phyloP scores from a whole-genome alignment of 2,888 invertebrate species.

The Candidula unifasciata region DNA sequence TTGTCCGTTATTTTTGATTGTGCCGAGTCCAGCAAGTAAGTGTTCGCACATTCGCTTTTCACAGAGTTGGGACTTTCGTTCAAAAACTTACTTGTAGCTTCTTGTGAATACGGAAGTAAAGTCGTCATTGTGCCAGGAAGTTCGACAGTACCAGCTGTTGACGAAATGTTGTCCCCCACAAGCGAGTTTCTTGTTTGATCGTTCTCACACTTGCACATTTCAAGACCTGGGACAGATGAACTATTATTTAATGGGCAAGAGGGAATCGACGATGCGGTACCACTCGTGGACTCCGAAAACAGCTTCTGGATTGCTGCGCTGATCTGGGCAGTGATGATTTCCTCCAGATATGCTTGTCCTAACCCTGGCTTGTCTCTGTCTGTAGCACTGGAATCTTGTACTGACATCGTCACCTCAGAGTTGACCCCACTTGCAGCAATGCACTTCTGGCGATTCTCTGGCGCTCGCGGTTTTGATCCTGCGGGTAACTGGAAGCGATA shows the following conservation, averaged over 20 bases:
- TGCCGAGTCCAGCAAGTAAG: not conserved
- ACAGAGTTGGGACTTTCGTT: not conserved
- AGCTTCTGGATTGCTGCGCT: slow-evolving; percentile 29
- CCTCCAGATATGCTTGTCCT: not conserved
- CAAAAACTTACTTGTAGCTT: not conserved
- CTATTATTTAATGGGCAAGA: too few relatives aligned
- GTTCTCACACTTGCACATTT: not conserved
- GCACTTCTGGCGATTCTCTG: not conserved
- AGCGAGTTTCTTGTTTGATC: not conserved
- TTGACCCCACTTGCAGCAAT: not conserved
- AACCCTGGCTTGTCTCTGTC: not conserved
- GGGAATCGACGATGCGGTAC: slow-evolving; percentile 2
- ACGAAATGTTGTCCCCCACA: not conserved
- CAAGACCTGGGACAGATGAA: too few relatives aligned
- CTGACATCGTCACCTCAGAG: not conserved
- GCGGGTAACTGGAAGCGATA: not conserved
- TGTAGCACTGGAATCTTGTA: not conserved
- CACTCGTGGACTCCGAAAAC: slow-evolving; percentile 10
- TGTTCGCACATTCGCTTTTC: not conserved
- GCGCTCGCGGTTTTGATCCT: not conserved
- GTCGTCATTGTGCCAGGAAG: too few relatives aligned
- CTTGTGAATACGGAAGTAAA: not conserved
- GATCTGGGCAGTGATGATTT: slow-evolving; percentile 2
- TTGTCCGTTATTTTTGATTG: not conserved
- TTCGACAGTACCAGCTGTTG: not conserved